These are phyloP conservation scores for Pluvialis apricaria DNA, from an alignment of 2,113 vertebrate species.

Conservation along the genomic window DNA sequence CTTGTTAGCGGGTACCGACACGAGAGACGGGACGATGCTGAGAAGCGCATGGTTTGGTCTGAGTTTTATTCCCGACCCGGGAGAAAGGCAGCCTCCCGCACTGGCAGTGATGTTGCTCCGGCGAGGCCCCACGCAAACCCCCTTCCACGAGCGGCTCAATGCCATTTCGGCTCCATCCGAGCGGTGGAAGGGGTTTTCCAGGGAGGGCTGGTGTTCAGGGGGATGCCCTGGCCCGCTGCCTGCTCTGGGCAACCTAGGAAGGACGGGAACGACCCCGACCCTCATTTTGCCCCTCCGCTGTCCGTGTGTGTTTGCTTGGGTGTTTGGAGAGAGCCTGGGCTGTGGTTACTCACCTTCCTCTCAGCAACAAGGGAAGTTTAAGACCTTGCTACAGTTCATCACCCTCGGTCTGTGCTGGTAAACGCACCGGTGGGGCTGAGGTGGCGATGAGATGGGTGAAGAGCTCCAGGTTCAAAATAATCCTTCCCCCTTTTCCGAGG, in stretches of 20 bases:
- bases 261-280: accelerated
- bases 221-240: not conserved
- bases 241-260: not conserved
- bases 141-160: not conserved
- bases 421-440: accelerated
- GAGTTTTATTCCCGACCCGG: slow-evolving; percentile 5
- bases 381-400: not conserved
- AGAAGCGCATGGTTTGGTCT: accelerated
- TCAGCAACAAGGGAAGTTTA: not conserved
- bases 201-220: not conserved
- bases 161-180: not conserved
- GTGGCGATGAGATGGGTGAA: not conserved
- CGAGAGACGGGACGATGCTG: accelerated
- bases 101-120: not conserved
- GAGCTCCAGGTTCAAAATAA: not conserved
- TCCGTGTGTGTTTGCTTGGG: not conserved
- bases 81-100: not conserved
- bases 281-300: accelerated
- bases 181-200: not conserved
- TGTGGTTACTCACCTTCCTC: not conserved
- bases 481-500: not conserved
- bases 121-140: not conserved
- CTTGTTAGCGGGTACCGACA: not conserved
- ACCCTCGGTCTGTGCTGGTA: not conserved
- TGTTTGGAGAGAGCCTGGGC: not conserved